Evolutionary conservation across 2,113 vertebrate species (phyloP), one percentile per base, ranked within the genome.

Genomic region (Capricornis sumatraensis): DNA sequence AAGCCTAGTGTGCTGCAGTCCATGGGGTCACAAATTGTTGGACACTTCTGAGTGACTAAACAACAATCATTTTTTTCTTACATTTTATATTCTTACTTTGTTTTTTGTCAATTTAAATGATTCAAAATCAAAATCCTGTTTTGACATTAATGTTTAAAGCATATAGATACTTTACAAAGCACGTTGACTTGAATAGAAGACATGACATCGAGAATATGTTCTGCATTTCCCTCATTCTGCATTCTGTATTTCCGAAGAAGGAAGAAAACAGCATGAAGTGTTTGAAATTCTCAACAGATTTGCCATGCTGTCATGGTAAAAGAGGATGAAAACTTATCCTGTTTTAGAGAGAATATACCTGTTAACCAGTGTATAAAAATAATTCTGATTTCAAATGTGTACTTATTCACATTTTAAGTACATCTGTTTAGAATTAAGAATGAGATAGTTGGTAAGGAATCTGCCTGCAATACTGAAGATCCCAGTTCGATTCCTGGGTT

Each of bases 341-440:
- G 17, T 89, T 93, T 92, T 43, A 88, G 27, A 79, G 9, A 64
- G 4, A 92, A 64, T 5, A n/a, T 45, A 16, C 13, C 53, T 19
- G 2, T 33, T 71, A 81, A 93, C 15, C 17, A 94, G 19, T 45
- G 5, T 67, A 91, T 74, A 23, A 91, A 93, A 97, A 62, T 83
- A 89, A 91, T 60, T 60, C 19, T 62, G n/a, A 33, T 14, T 85
- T 82, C 36, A 91, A 76, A 28, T 15, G 33, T 0, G 90, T 92
- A 64, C 4, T 55, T 47, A 53, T 6, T 95, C 23, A 79, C 45
- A 55, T 91, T 91, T 88, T 81, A 93, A 96, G 25, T 25, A 88
- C 6, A 76, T 88, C 7, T 93, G n/a, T 81, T 97, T 60, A 71
- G n/a, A 97, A 97, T 83, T 74, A 58, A 96, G 23, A 91, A 82